These are phyloP conservation scores for Garra rufa DNA, from an alignment of 2,113 vertebrate species.

Conservation along the genomic window DNA sequence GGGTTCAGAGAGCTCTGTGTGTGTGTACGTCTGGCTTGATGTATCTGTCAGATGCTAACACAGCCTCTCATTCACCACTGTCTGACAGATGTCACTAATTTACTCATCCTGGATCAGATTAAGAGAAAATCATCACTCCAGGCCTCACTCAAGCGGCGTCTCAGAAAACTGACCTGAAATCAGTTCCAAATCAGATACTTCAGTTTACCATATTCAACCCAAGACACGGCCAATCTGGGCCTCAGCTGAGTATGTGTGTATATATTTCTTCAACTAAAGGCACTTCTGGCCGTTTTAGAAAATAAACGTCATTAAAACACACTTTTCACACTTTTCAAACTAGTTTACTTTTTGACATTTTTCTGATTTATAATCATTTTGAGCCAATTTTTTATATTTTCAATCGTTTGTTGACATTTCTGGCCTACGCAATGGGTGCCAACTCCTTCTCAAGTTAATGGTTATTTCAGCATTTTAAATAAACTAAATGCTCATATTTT, in stretches of 20 bases:
- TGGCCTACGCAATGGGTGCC: background rate
- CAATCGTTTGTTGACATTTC: background rate
- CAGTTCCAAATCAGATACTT: background rate
- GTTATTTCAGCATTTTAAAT: background rate
- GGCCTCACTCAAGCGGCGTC: background rate
- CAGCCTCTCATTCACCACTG: slow-evolving; percentile 70
- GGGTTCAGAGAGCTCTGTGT: slow-evolving; percentile 34
- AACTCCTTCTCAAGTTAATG: background rate
- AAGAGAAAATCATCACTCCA: slow-evolving; percentile 8
- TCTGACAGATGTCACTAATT: slow-evolving; percentile 73
- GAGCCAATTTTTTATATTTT: background rate
- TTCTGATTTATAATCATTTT: background rate
- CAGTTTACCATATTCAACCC: background rate
- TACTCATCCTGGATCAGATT: slow-evolving; percentile 37
- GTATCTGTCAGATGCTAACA: slow-evolving; percentile 67
- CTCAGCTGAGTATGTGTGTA: background rate
- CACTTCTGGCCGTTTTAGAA: background rate
- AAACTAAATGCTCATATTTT: too few relatives aligned
- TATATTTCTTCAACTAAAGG: background rate
- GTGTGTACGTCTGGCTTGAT: slow-evolving; percentile 30
- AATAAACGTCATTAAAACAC: background rate
- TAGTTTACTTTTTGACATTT: background rate
- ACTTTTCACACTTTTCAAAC: too few relatives aligned
- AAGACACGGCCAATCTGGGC: background rate
- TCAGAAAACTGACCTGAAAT: slow-evolving; percentile 26